Evolutionary conservation across 1,140 invertebrate species (phyloP).

Genomic region (Bombus vancouverensis): DNA sequence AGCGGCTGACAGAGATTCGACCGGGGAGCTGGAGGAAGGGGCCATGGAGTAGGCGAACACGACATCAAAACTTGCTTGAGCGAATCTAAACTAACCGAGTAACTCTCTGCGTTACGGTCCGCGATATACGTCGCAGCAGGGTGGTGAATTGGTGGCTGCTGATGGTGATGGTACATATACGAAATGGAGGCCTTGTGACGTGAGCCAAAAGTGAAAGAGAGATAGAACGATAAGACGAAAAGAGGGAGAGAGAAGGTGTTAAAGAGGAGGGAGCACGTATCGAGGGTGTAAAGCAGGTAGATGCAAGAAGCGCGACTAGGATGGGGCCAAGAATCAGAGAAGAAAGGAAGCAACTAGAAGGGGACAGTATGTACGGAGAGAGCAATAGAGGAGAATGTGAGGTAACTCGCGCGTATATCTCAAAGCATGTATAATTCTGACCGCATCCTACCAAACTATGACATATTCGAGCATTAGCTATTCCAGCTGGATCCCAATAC

Average conservation of each 20-base stretch:
- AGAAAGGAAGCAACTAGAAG: conserved; percentile 31
- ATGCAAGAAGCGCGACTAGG: conserved; percentile 36
- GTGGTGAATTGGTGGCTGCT: conserved; percentile 66
- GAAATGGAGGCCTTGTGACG: conserved; percentile 58
- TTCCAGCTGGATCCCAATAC: conserved; percentile 70
- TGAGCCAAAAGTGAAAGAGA: neutral
- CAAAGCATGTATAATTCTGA: conserved; percentile 76
- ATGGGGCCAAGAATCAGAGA: conserved; percentile 46
- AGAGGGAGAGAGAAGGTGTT: conserved; percentile 9
- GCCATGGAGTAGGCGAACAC: conserved; percentile 66
- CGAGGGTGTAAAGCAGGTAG: conserved; percentile 38
- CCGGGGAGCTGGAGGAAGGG: conserved; percentile 28
- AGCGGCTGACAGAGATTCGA: conserved; percentile 46
- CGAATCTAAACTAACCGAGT: conserved; percentile 80
- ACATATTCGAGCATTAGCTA: conserved; percentile 75
- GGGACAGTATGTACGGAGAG: conserved; percentile 21
- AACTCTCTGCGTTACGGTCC: conserved; percentile 73
- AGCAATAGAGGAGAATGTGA: conserved; percentile 46
- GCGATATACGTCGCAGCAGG: conserved; percentile 62
- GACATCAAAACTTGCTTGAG: conserved; percentile 79
- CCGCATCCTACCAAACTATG: conserved; percentile 76
- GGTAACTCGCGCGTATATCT: conserved; percentile 70
- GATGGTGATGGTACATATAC: conserved; percentile 63
- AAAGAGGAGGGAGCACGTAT: conserved; percentile 11
- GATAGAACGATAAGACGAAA: conserved; percentile 15